A percentile compares a stretch with the other conserved stretches of the same genome.
Conservation (phyloP, 2,888 invertebrate genomes). For the Diabrotica balteata region DNA sequence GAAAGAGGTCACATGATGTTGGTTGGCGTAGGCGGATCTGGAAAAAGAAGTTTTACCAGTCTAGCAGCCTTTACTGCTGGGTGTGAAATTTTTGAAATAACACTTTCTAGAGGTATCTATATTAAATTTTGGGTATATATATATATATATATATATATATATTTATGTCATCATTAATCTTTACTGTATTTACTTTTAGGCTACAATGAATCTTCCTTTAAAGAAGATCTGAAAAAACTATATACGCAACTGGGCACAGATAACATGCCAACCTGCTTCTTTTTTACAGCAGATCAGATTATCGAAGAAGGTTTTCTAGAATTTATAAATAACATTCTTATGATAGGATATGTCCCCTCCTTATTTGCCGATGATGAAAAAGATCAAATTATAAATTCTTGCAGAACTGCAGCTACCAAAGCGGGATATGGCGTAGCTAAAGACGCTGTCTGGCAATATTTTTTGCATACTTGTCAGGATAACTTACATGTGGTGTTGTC, state of each 20-base stretch:
- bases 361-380: conserved; percentile 90
- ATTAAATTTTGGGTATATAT: too few relatives aligned
- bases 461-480: conserved; percentile 76
- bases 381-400: conserved; percentile 75
- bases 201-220: conserved; percentile 82
- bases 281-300: conserved; percentile 85
- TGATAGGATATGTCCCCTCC: conserved; percentile 85
- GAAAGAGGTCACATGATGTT: conserved; percentile 83
- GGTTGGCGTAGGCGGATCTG: conserved; percentile 89
- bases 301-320: conserved; percentile 86
- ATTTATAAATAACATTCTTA: conserved; percentile 89
- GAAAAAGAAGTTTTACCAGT: conserved; percentile 82
- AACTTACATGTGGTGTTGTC: conserved; percentile 90
- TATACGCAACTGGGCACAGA: conserved; percentile 81
- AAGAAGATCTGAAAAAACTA: conserved; percentile 85
- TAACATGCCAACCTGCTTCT: conserved; percentile 79
- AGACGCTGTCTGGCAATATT: conserved; percentile 87
- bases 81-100: conserved; percentile 83
- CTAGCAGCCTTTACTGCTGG: conserved; percentile 85
- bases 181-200: conserved; percentile 50
- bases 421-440: conserved; percentile 78
- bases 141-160: too few relatives aligned
- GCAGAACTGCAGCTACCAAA: conserved; percentile 72
- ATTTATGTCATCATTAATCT: too few relatives aligned
- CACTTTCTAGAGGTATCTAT: conserved; percentile 69